Percentiles rank a stretch among this genome's conserved stretches.
Evolutionary conservation across 2,113 vertebrate genomes (phyloP).

Genomic region (Anguilla japonica): DNA sequence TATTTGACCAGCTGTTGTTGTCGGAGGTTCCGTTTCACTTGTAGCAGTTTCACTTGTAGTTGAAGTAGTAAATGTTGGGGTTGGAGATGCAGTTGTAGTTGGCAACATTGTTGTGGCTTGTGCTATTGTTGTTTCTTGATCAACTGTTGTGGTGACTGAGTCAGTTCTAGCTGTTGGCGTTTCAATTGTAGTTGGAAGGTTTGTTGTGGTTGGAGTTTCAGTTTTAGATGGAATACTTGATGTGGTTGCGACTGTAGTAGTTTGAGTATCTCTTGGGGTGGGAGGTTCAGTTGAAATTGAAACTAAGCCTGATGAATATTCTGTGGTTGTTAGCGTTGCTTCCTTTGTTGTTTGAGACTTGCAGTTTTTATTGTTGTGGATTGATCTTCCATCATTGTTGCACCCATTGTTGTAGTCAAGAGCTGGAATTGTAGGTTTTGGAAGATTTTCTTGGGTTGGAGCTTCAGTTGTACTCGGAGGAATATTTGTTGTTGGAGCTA

Average conservation of each 20-base stretch:
- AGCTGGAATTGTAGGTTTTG: too few relatives aligned
- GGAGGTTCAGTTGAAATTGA: neutral
- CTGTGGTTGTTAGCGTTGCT: too few relatives aligned
- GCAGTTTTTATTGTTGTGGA: too few relatives aligned
- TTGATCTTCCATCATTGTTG: too few relatives aligned
- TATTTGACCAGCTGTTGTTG: too few relatives aligned
- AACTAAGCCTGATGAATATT: too few relatives aligned
- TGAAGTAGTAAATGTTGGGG: neutral
- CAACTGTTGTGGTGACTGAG: neutral
- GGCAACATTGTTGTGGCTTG: neutral
- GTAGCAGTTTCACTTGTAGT: neutral
- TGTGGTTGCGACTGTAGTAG: neutral
- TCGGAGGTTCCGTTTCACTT: too few relatives aligned
- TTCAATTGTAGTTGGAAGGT: neutral
- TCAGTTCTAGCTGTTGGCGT: neutral
- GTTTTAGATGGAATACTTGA: neutral
- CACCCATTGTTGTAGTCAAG: too few relatives aligned
- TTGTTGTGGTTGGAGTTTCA: neutral
- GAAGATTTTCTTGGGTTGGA: neutral
- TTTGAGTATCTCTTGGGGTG: neutral
- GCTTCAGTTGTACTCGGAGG: neutral
- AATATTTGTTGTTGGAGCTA: neutral
- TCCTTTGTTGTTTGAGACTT: too few relatives aligned
- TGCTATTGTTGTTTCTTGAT: neutral
- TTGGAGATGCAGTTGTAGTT: neutral